These are phyloP conservation scores for Gallinago paraguaiae DNA, from an alignment of 2,113 vertebrate genomes.

Conservation along the genomic window DNA sequence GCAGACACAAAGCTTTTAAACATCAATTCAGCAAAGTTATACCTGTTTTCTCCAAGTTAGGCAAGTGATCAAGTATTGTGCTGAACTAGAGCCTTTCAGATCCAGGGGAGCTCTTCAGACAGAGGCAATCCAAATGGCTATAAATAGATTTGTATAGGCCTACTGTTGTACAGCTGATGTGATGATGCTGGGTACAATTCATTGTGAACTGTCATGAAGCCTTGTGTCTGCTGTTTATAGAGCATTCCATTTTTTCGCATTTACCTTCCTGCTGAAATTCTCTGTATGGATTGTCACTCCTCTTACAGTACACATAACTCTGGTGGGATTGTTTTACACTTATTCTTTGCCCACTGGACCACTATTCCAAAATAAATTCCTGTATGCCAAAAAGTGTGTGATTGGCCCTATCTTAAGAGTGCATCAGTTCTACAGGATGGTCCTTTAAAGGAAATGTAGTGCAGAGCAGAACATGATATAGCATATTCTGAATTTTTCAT, in stretches of 20 bases:
- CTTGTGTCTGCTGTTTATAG: constrained; percentile 36
- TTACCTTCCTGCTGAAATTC: not conserved
- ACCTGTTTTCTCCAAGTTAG: not conserved
- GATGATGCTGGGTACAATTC: not conserved
- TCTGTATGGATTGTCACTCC: not conserved
- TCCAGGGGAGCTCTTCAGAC: not conserved
- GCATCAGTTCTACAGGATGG: not conserved
- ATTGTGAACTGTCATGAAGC: not conserved
- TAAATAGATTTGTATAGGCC: constrained; percentile 1
- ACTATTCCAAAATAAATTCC: not conserved
- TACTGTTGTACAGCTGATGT: not conserved
- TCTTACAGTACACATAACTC: not conserved
- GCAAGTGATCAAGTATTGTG: not conserved
- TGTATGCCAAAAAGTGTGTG: not conserved
- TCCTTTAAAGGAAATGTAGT: not conserved
- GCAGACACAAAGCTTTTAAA: constrained; percentile 49
- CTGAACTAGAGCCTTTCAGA: not conserved
- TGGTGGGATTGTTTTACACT: not conserved
- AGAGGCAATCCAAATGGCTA: not conserved
- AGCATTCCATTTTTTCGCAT: not conserved
- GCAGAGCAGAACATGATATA: not conserved
- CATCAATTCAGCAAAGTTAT: not conserved
- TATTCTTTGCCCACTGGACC: not conserved
- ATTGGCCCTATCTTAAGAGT: not conserved
- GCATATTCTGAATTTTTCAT: not conserved